Percentiles rank a stretch among this genome's conserved stretches.
phyloP scores from a whole-genome alignment of 2,888 invertebrate species.

The Hydriomena furcata region DNA sequence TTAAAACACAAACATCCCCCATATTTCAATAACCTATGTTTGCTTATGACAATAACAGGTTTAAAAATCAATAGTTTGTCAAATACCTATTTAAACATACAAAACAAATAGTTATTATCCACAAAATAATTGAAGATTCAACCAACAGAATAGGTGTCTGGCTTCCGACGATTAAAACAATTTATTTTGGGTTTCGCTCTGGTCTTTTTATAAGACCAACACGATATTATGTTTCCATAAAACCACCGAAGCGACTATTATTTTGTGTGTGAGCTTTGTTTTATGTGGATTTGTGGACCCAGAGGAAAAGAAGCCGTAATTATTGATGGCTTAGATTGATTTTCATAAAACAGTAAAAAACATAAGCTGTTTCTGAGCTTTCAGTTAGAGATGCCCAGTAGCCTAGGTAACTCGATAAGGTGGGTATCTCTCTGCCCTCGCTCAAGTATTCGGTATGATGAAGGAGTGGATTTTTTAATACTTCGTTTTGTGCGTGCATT shows the following conservation, averaged over 20 bases:
- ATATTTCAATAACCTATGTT: too few relatives aligned
- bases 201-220: constrained; percentile 79
- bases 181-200: constrained; percentile 75
- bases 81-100: background rate
- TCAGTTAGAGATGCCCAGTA: constrained; percentile 70
- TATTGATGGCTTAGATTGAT: constrained; percentile 29
- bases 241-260: constrained; percentile 82
- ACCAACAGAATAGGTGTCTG: constrained; percentile 45
- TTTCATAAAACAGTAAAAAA: constrained; percentile 26
- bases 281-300: constrained; percentile 42
- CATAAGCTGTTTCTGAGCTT: constrained; percentile 46
- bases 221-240: constrained; percentile 81
- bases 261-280: constrained; percentile 59
- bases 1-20: too few relatives aligned
- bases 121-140: constrained; percentile 15
- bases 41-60: too few relatives aligned
- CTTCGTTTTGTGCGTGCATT: constrained; percentile 54
- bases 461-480: constrained; percentile 74
- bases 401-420: constrained; percentile 82
- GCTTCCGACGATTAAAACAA: constrained; percentile 81
- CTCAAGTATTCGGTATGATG: constrained; percentile 79
- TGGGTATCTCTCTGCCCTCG: constrained; percentile 79
- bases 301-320: constrained; percentile 40
- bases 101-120: background rate
- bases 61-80: too few relatives aligned